Base-by-base conservation (phyloP, 1,140 invertebrate genomes). In the Branchinecta lindahli region DNA sequence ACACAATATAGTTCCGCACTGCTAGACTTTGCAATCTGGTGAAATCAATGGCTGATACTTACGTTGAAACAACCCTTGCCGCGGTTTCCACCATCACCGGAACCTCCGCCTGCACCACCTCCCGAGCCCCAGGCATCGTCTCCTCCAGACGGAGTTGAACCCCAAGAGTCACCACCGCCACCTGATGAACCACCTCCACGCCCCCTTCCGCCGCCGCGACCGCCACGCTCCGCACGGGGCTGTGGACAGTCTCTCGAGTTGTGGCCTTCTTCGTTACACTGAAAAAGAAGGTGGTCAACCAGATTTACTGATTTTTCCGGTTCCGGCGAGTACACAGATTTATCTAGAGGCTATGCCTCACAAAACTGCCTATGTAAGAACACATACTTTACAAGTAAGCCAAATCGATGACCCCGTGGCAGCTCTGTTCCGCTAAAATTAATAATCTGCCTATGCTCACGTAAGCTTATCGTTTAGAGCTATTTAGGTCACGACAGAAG, bases 221-320 rank as follows among this genome's bases (percentile, higher is more conserved):
- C 47, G 0, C 71, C 68, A 44, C 72, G 69, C 44, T 72, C 66
- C 0, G 70, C 69, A 52, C 73, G 72, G 44, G 69, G 71, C 47
- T 66, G 21, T 8, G 74, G 73, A 73, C 75, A 76, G 8, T 76
- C 77, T 12, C 74, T 46, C 6, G 71, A 67, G 52, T 75, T 73
- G 67, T 78, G 77, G 20, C 78, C 77, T n/a, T 75, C 73, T 71
- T 79, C 76, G 6, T 76, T 76, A 75, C 78, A 79, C 68, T 77
- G 76, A 66, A 65, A 77, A 73, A 21, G 12, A 7, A 10, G n/a
- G n/a, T n/a, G n/a, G n/a, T n/a, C 61, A 8, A 15, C n/a, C 10
- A 70, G 5, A 33, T 33, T 33, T 33, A 5, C 33, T 33, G 33
- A 33, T 33, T 33, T 33, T 33, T 33, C 33, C 33, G 5, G 33